Evolutionary conservation across 1,140 invertebrate genomes (phyloP).

Genomic region (Pseudomyrmex cubaensis): DNA sequence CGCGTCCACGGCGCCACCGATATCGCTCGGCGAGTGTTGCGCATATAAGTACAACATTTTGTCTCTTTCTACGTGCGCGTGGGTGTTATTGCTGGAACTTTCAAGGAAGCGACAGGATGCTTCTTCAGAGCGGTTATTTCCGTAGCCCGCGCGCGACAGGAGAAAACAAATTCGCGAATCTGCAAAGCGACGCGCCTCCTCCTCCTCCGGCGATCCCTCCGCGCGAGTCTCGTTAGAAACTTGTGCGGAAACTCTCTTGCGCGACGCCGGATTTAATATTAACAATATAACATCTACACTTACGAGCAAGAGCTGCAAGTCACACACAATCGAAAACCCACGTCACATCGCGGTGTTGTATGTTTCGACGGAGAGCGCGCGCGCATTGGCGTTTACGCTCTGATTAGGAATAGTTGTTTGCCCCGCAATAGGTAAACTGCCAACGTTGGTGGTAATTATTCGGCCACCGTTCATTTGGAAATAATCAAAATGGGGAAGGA

Average conservation of each 20-base stretch:
- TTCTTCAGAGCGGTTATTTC: constrained; percentile 20
- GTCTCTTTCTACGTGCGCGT: not conserved
- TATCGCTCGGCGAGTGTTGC: not conserved
- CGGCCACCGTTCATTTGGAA: constrained; percentile 59
- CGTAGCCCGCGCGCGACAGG: not conserved
- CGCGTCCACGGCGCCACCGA: not conserved
- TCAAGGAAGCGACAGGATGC: constrained; percentile 19
- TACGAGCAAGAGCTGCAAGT: constrained; percentile 18
- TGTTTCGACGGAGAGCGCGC: too few relatives aligned
- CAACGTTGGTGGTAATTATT: constrained; percentile 59
- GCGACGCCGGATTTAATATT: constrained; percentile 17
- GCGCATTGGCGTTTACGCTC: constrained; percentile 1
- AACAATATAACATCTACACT: constrained; percentile 2
- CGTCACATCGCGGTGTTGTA: too few relatives aligned
- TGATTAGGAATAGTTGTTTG: constrained; percentile 58
- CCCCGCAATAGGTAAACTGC: constrained; percentile 50
- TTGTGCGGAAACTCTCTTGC: not conserved
- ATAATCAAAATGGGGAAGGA: constrained; percentile 55
- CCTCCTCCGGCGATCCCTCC: not conserved
- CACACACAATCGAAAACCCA: not conserved
- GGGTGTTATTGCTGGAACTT: constrained; percentile 40
- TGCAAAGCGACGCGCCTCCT: constrained; percentile 22
- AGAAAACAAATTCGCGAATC: constrained; percentile 32
- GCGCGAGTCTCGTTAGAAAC: constrained; percentile 18
- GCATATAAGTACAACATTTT: not conserved